Percentiles rank a stretch among this genome's conserved stretches.
Conservation (phyloP, 2,888 invertebrate genomes). For the Eilema griseolum region DNA sequence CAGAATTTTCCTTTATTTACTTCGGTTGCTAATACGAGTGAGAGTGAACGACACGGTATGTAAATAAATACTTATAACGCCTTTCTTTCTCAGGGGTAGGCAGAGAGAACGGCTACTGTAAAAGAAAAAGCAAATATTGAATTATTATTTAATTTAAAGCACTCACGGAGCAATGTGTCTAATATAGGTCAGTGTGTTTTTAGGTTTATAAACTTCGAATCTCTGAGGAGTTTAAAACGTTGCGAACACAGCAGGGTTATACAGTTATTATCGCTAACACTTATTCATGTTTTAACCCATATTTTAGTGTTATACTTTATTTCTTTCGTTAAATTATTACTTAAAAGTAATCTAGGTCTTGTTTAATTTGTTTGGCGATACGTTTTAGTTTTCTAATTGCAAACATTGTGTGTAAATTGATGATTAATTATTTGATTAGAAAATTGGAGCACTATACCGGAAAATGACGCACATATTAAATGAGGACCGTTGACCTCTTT, state of each 20-base stretch:
- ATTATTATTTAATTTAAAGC: no score
- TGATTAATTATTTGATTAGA: constrained; percentile 59
- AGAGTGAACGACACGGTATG: neutral
- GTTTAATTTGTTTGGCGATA: constrained; percentile 28
- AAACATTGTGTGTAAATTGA: constrained; percentile 52
- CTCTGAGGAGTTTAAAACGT: neutral
- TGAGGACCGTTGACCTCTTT: constrained; percentile 74
- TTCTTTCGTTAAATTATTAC: neutral
- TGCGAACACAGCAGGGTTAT: neutral
- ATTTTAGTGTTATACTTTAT: neutral
- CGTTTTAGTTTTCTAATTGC: constrained; percentile 27
- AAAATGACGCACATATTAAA: constrained; percentile 72
- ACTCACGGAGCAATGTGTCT: constrained; percentile 9
- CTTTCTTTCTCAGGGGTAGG: neutral
- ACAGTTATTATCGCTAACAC: constrained; percentile 7
- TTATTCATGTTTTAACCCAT: neutral
- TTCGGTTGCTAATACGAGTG: neutral
- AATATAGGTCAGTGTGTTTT: constrained; percentile 23
- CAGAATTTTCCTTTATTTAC: constrained; percentile 19
- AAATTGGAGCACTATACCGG: constrained; percentile 64
- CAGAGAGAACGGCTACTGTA: neutral
- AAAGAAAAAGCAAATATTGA: no score
- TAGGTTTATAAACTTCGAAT: constrained; percentile 5
- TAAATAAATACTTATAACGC: neutral
- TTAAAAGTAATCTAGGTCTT: constrained; percentile 40